Evolutionary conservation across 2,113 vertebrate species (phyloP).

Genomic region (Hippocampus abdominalis): DNA sequence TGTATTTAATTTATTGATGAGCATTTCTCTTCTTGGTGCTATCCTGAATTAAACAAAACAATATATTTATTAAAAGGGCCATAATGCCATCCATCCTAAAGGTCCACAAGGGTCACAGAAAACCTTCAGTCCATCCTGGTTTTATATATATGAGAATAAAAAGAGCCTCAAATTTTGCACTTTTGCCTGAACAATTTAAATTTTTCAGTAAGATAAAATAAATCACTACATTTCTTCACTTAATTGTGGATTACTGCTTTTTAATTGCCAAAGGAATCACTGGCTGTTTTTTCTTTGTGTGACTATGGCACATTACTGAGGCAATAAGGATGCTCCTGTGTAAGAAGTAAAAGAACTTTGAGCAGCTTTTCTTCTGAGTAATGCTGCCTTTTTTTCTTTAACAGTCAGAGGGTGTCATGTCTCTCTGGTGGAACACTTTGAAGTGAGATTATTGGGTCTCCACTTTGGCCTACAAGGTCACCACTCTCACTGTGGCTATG

Average conservation of each 20-base stretch:
- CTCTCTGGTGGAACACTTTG: conserved; percentile 49
- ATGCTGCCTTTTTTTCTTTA: conserved; percentile 7
- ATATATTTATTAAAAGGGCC: background rate
- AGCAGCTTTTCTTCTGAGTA: conserved; percentile 9
- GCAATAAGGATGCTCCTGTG: background rate
- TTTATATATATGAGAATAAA: no score
- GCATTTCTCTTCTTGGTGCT: background rate
- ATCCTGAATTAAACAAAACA: background rate
- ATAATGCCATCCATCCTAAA: background rate
- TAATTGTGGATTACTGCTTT: background rate
- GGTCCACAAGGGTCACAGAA: no score
- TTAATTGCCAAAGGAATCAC: background rate
- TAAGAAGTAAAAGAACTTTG: conserved; percentile 25
- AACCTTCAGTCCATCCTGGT: no score
- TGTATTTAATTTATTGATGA: background rate
- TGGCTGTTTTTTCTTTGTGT: background rate
- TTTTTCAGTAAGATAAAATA: background rate
- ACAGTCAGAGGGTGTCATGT: conserved; percentile 25
- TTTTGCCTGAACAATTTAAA: background rate
- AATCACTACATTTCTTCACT: no score
- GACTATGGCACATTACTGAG: background rate
- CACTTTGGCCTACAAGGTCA: conserved; percentile 53
- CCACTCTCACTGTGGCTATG: conserved; percentile 33
- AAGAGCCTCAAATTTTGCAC: background rate
- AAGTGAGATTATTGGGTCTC: conserved; percentile 62